Evolutionary conservation across 2,113 vertebrate species (phyloP).

Genomic region (Petrocephalus microphthalmus): DNA sequence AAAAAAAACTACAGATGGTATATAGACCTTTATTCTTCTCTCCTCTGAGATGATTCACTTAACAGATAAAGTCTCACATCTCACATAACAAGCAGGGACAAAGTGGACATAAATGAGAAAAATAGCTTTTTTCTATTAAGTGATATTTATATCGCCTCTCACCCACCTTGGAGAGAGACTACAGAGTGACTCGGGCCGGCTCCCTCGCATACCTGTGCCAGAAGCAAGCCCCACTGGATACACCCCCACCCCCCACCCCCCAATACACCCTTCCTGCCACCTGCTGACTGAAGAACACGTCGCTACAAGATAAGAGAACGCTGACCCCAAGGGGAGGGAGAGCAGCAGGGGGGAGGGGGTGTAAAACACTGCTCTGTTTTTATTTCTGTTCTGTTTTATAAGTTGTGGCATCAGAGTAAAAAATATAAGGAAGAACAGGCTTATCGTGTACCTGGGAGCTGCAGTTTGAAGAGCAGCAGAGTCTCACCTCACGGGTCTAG

Average conservation of each 20-base stretch:
- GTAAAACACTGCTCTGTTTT: background rate
- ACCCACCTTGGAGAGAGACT: background rate
- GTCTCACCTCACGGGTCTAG: background rate
- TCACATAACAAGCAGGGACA: conserved; percentile 2
- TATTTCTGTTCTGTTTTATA: background rate
- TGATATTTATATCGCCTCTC: background rate
- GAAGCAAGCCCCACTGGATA: background rate
- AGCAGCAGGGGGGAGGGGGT: background rate
- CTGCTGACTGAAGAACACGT: background rate
- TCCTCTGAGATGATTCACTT: background rate
- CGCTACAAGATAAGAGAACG: background rate
- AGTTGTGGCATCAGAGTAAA: background rate
- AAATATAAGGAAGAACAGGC: background rate
- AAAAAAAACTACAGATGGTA: background rate
- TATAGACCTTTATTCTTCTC: background rate
- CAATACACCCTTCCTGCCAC: background rate
- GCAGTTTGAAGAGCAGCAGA: background rate
- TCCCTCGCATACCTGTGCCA: background rate
- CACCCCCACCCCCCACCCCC: background rate
- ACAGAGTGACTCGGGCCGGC: background rate
- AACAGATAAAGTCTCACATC: conserved; percentile 4
- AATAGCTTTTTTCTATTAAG: background rate
- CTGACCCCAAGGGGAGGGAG: background rate
- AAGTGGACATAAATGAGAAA: background rate
- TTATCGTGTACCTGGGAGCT: background rate